These are phyloP conservation scores for Mesitornis unicolor DNA, from an alignment of 2,113 vertebrate species.

Conservation along the genomic window DNA sequence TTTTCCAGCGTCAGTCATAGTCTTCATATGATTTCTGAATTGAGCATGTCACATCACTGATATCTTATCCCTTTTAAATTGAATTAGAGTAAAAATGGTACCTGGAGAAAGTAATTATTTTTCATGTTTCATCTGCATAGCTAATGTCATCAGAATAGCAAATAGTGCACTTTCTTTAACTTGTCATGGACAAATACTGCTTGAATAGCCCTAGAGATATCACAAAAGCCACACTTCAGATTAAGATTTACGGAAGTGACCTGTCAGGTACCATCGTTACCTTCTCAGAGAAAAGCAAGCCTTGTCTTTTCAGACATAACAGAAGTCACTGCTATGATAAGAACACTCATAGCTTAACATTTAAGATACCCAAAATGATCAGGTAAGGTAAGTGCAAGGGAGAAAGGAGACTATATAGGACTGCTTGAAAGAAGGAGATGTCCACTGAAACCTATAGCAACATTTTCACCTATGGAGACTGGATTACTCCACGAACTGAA, in stretches of 20 bases:
- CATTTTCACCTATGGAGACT: not conserved
- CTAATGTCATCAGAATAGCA: not conserved
- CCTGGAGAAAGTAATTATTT: not conserved
- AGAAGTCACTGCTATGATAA: not conserved
- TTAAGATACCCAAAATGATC: not conserved
- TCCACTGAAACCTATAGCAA: not conserved
- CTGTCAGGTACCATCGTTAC: rapidly evolving
- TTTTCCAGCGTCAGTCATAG: not conserved
- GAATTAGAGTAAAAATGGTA: not conserved
- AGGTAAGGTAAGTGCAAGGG: not conserved
- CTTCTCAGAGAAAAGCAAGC: not conserved
- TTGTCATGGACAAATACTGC: not conserved
- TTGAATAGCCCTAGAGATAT: not conserved
- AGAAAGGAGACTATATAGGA: not conserved
- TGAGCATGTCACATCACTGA: not conserved
- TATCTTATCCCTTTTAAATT: not conserved
- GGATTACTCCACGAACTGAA: not conserved
- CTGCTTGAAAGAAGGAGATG: not conserved
- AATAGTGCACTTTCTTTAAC: not conserved
- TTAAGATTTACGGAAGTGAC: not conserved
- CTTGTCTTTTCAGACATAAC: not conserved
- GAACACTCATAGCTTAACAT: not conserved
- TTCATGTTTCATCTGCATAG: not conserved
- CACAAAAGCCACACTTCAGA: not conserved
- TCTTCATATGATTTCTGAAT: conserved; percentile 9